These are phyloP conservation scores for Campylomormyrus tamandua DNA, from an alignment of 2,113 vertebrate species.

Conservation along the genomic window DNA sequence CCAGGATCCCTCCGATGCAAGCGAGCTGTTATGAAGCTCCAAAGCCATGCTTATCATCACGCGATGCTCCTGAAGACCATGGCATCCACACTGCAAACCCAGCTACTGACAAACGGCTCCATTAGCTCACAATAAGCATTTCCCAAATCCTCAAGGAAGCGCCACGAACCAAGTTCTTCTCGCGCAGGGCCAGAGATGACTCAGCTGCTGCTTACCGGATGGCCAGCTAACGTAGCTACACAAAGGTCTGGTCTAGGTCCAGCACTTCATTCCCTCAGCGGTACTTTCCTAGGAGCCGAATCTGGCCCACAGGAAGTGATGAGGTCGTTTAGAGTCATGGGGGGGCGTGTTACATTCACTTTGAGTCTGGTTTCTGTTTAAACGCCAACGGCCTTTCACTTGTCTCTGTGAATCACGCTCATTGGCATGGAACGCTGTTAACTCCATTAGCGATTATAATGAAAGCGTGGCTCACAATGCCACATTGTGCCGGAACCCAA, in stretches of 20 bases:
- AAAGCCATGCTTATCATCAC: not conserved
- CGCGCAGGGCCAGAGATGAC: not conserved
- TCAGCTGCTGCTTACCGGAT: not conserved
- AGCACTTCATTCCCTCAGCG: not conserved
- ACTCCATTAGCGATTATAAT: not conserved
- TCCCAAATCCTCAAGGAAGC: not conserved
- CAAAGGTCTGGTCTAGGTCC: not conserved
- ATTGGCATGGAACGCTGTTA: not conserved
- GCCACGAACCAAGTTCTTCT: not conserved
- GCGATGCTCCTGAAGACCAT: not conserved
- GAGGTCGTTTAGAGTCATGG: not conserved
- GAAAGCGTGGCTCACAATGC: constrained; percentile 5
- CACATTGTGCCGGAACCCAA: constrained; percentile 12
- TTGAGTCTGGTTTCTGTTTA: constrained; percentile 13
- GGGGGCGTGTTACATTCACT: not conserved
- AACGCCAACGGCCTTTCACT: constrained; percentile 21
- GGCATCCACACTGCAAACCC: not conserved
- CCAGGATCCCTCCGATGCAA: not conserved
- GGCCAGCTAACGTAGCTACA: not conserved
- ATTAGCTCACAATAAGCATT: not conserved
- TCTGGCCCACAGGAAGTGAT: constrained; percentile 1
- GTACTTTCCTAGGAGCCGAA: not conserved
- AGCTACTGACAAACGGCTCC: not conserved
- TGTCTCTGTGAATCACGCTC: constrained; percentile 19
- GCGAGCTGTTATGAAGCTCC: not conserved